These are phyloP conservation scores for Vanessa tameamea DNA, from an alignment of 1,140 invertebrate species.

Conservation along the genomic window DNA sequence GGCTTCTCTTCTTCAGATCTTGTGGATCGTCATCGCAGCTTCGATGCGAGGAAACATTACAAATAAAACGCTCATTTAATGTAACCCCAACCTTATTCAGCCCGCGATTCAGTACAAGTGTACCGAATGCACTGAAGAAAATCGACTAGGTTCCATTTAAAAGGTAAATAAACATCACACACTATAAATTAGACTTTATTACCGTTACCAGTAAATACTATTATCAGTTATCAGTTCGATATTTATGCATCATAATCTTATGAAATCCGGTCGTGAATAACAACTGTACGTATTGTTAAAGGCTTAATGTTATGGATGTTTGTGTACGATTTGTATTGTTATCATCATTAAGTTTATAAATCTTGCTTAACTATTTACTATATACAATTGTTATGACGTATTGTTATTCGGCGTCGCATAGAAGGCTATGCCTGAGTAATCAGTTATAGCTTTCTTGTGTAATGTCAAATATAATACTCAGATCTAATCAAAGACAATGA, in stretches of 20 bases:
- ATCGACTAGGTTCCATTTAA: slow-evolving; percentile 2
- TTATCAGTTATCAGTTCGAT: neutral
- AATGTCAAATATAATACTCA: no score
- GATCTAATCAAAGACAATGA: no score
- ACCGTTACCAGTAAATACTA: neutral
- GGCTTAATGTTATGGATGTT: slow-evolving; percentile 6
- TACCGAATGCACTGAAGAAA: slow-evolving; percentile 23
- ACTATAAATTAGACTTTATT: slow-evolving; percentile 7
- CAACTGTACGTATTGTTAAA: slow-evolving; percentile 11
- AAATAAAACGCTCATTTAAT: neutral
- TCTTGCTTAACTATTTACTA: no score
- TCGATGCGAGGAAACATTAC: neutral
- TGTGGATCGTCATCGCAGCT: no score
- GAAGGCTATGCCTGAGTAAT: no score
- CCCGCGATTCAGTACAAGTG: slow-evolving; percentile 7
- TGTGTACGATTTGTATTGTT: slow-evolving; percentile 6
- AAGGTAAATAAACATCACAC: slow-evolving; percentile 8
- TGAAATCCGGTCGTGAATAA: slow-evolving; percentile 14
- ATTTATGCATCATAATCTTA: slow-evolving; percentile 8
- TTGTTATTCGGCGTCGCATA: no score
- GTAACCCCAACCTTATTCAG: slow-evolving; percentile 2
- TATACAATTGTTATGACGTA: no score
- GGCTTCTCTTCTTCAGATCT: no score
- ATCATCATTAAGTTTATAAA: no score
- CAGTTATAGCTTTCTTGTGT: no score